phyloP scores from a whole-genome alignment of 92 coral and sea anemone genomes.

The Pocillopora grandis region DNA sequence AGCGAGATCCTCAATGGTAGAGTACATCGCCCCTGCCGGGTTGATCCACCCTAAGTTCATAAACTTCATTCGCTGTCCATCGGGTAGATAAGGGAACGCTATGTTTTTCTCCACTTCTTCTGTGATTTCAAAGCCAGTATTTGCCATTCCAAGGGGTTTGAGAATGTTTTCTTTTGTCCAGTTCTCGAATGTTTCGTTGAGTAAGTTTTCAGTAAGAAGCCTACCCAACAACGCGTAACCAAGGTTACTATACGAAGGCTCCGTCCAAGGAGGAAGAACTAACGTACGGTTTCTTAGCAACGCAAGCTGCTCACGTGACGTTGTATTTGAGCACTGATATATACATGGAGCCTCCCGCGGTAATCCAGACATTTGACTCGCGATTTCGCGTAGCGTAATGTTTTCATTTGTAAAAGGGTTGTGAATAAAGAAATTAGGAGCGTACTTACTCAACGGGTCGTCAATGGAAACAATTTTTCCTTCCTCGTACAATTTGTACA shows the following conservation, averaged over 20 bases:
- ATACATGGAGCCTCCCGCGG: constrained; percentile 81
- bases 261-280: constrained; percentile 60
- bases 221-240: constrained; percentile 45
- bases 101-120: constrained; percentile 39
- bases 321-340: constrained; percentile 46
- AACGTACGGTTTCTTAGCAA: constrained; percentile 46
- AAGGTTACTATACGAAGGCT: constrained; percentile 74
- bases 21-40: constrained; percentile 42
- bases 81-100: constrained; percentile 39
- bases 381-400: constrained; percentile 68
- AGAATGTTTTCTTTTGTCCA: constrained; percentile 34
- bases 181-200: constrained; percentile 39
- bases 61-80: constrained; percentile 20
- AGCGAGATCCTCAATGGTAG: constrained; percentile 35
- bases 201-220: constrained; percentile 46
- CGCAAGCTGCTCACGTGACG: constrained; percentile 55
- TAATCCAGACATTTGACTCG: constrained; percentile 72
- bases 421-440: constrained; percentile 52
- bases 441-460: constrained; percentile 69
- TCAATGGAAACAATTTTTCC: constrained; percentile 58
- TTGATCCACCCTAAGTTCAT: constrained; percentile 39
- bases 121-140: constrained; percentile 47
- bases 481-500: constrained; percentile 57
- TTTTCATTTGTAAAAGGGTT: constrained; percentile 52
- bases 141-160: constrained; percentile 36